Percentiles rank a stretch among this genome's conserved stretches.
phyloP scores from a whole-genome alignment of 2,113 vertebrate species.

The human region GRCh38 chr1:75412501-75413000 shows the following conservation, averaged over 20 bases:
- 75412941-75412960: background rate
- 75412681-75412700: background rate
- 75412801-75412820: background rate
- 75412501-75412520: background rate
- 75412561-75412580: background rate
- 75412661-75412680: background rate
- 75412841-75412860: background rate
- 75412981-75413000: background rate
- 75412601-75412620: background rate
- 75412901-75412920: background rate
- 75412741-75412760: background rate
- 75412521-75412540: background rate
- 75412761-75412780: background rate
- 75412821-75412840: background rate
- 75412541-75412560: background rate
- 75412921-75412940: background rate
- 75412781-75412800: background rate
- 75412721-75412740: background rate
- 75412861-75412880: background rate
- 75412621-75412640: background rate
- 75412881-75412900: background rate
- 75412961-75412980: background rate
- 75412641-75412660: background rate
- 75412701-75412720: background rate
- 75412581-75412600: background rate